These are phyloP conservation scores for Melanchra persicariae DNA, from an alignment of 2,888 invertebrate species.

Conservation along the genomic window DNA sequence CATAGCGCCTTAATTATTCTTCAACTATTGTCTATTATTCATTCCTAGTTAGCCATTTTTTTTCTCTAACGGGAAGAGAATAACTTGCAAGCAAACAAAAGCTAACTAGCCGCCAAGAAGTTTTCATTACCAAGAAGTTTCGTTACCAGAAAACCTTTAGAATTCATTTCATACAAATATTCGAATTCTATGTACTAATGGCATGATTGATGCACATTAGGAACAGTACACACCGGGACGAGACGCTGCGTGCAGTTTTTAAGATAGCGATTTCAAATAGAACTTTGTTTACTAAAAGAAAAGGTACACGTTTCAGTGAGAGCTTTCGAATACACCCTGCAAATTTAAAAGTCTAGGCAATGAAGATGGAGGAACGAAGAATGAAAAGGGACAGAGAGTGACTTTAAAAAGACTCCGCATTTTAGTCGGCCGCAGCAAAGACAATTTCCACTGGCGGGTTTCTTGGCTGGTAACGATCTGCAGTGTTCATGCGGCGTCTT, in stretches of 20 bases:
- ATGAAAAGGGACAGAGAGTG: too few relatives aligned
- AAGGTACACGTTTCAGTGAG: neutral
- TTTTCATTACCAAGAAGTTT: conserved; percentile 37
- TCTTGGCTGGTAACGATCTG: too few relatives aligned
- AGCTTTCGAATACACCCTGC: neutral
- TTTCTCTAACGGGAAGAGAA: conserved; percentile 37
- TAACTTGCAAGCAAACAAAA: conserved; percentile 23
- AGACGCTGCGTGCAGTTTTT: neutral
- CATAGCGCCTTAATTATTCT: conserved; percentile 36
- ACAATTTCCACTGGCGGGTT: too few relatives aligned
- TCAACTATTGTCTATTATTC: conserved; percentile 34
- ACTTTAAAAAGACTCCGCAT: too few relatives aligned
- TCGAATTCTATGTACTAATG: conserved; percentile 23
- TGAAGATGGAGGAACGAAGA: too few relatives aligned
- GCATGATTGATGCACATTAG: conserved; percentile 41
- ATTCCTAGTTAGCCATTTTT: conserved; percentile 39
- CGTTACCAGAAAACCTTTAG: conserved; percentile 13
- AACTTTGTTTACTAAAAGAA: neutral
- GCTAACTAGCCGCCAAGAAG: conserved; percentile 8
- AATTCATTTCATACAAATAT: conserved; percentile 38
- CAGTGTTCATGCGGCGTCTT: too few relatives aligned
- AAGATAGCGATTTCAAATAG: neutral
- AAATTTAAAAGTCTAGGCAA: neutral
- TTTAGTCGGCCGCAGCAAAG: too few relatives aligned
- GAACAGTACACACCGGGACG: neutral